Percentiles rank a stretch among this genome's conserved stretches.
Evolutionary conservation across 1,140 invertebrate genomes (phyloP).

Genomic region (Drosophila varians): DNA sequence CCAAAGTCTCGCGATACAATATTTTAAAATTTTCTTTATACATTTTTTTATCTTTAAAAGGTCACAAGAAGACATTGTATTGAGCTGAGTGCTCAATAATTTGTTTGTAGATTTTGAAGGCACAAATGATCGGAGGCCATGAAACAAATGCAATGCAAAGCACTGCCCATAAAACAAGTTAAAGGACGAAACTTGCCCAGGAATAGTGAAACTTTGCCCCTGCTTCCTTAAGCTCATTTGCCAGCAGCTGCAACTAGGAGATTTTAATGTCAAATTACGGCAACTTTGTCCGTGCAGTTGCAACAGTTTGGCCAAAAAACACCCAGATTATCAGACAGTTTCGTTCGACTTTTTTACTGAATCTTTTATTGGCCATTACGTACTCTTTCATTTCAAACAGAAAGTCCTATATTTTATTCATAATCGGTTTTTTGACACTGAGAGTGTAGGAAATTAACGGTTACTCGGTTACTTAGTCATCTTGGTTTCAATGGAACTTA

Average conservation of each 20-base stretch:
- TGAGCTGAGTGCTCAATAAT: neutral
- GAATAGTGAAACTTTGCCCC: neutral
- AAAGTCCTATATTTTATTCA: neutral
- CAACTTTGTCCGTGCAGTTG: conserved; percentile 57
- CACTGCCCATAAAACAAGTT: conserved; percentile 16
- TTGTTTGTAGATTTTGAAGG: conserved; percentile 1
- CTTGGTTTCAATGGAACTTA: neutral
- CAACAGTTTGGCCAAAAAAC: conserved; percentile 24
- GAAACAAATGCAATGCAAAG: conserved; percentile 27
- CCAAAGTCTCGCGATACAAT: conserved; percentile 1
- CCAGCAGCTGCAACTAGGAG: conserved; percentile 18
- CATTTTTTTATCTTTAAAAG: neutral
- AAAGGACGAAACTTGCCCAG: conserved; percentile 7
- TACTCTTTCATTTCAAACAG: neutral
- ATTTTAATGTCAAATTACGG: conserved; percentile 50
- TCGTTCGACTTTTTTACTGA: conserved; percentile 15
- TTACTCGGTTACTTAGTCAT: neutral
- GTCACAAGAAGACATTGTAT: conserved; percentile 4
- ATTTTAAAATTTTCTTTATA: conserved; percentile 1
- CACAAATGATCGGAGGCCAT: conserved; percentile 21
- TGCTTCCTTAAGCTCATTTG: conserved; percentile 10
- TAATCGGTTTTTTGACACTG: neutral
- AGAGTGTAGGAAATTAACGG: neutral
- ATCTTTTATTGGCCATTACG: conserved; percentile 11
- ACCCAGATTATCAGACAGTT: conserved; percentile 12